A percentile compares a stretch with the other conserved stretches of the same genome.
phyloP scores from a whole-genome alignment of 1,140 invertebrate species.

The Dendrolimus punctatus region DNA sequence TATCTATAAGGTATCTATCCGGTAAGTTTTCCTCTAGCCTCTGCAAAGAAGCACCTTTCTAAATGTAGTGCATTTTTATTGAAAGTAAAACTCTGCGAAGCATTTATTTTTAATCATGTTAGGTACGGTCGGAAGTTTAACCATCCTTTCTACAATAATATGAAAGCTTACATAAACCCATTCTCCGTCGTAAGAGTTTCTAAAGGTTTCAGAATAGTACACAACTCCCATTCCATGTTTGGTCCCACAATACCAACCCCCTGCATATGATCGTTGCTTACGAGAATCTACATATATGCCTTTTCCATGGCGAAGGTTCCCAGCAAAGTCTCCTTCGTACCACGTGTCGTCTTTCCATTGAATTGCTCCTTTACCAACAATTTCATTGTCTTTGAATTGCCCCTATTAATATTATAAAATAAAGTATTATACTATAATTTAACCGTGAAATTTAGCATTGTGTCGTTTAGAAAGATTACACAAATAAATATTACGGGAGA shows the following conservation, averaged over 20 bases:
- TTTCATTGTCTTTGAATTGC: conserved; percentile 69
- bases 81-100: too few species aligned
- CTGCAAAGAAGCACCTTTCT: too few species aligned
- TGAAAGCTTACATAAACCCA: conserved; percentile 50
- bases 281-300: conserved; percentile 69
- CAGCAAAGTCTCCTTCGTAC: conserved; percentile 72
- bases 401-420: conserved; percentile 49
- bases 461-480: too few species aligned
- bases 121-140: too few species aligned
- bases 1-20: too few species aligned
- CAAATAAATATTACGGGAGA: too few species aligned
- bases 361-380: conserved; percentile 69
- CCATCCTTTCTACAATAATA: background rate
- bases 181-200: conserved; percentile 49
- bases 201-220: conserved; percentile 37
- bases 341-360: conserved; percentile 69
- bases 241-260: conserved; percentile 66
- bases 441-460: too few species aligned
- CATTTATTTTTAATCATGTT: too few species aligned
- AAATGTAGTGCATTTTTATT: too few species aligned
- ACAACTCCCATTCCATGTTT: conserved; percentile 65
- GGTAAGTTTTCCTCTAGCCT: too few species aligned
- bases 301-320: conserved; percentile 71
- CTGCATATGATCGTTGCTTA: conserved; percentile 62
- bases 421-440: too few species aligned